phyloP scores from a whole-genome alignment of 2,888 invertebrate genomes.

The Halictus ligatus region DNA sequence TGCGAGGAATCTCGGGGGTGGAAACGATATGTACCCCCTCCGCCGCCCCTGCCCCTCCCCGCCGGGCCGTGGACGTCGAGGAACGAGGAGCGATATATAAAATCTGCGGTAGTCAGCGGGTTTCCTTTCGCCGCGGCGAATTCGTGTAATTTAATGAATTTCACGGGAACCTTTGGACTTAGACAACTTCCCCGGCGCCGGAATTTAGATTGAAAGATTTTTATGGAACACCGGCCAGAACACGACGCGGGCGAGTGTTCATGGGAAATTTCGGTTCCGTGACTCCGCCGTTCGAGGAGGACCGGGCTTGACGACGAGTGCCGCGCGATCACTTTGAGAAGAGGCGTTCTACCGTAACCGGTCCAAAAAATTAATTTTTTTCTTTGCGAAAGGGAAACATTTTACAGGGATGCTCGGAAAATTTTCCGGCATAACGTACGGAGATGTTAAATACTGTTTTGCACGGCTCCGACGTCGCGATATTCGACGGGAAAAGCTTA shows the following conservation, averaged over 20 bases:
- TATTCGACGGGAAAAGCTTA: no score
- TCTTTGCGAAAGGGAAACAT: no score
- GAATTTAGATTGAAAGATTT: slow-evolving; percentile 42
- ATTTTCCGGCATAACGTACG: no score
- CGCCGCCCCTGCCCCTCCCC: neutral
- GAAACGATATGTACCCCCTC: slow-evolving; percentile 35
- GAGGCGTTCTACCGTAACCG: neutral
- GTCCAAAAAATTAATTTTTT: neutral
- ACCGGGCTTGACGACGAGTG: neutral
- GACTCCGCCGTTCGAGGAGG: neutral
- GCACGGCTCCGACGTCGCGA: no score
- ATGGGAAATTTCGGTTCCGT: neutral
- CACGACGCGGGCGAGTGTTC: neutral
- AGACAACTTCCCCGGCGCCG: slow-evolving; percentile 11
- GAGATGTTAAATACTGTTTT: no score
- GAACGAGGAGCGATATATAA: slow-evolving; percentile 37
- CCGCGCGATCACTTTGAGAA: no score
- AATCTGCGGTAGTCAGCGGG: slow-evolving; percentile 42
- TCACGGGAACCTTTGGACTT: slow-evolving; percentile 17
- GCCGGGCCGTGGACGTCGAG: neutral
- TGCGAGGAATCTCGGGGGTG: slow-evolving; percentile 41
- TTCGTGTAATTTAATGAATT: slow-evolving; percentile 44
- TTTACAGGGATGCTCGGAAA: no score
- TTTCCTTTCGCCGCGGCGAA: slow-evolving; percentile 14
- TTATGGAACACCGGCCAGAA: slow-evolving; percentile 7